Percentiles rank a stretch among this genome's conserved stretches.
Evolutionary conservation across 2,797 vertebrate genomes (phyloP).

Genomic region (Etheostoma nigrum): DNA sequence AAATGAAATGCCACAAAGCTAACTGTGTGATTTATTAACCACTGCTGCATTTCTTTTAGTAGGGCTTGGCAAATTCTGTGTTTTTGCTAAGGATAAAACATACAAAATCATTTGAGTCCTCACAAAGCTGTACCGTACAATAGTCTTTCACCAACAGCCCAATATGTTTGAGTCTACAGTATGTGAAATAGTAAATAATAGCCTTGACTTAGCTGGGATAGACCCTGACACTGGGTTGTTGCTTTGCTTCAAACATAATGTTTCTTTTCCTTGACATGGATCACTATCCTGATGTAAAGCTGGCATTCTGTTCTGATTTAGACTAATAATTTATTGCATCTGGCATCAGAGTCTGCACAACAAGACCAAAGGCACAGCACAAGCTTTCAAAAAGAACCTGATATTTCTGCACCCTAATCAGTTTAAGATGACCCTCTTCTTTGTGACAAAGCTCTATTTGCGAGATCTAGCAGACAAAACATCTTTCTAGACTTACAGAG

Average conservation of each 20-base stretch:
- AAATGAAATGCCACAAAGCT: constrained; percentile 27
- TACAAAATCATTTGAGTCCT: constrained; percentile 58
- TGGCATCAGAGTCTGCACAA: constrained; percentile 79
- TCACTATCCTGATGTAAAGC: constrained; percentile 80
- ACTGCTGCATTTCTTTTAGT: constrained; percentile 43
- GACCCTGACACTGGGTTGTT: constrained; percentile 72
- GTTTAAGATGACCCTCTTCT: constrained; percentile 89
- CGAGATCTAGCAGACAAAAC: constrained; percentile 80
- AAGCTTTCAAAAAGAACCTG: constrained; percentile 81
- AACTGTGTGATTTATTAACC: constrained; percentile 48
- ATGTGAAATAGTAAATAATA: constrained; percentile 76
- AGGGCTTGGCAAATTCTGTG: constrained; percentile 35
- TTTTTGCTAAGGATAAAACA: constrained; percentile 58
- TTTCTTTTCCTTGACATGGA: constrained; percentile 73
- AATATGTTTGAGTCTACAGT: constrained; percentile 51
- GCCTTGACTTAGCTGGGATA: constrained; percentile 62
- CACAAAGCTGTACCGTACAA: constrained; percentile 51
- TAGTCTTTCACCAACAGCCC: constrained; percentile 49
- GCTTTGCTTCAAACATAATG: constrained; percentile 75
- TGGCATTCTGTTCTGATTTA: constrained; percentile 87
- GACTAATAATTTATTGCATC: constrained; percentile 87
- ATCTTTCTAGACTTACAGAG: constrained; percentile 79
- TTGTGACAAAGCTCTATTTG: constrained; percentile 84
- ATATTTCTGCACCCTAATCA: constrained; percentile 88
- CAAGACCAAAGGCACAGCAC: constrained; percentile 83